A percentile compares a stretch with the other conserved stretches of the same genome.
Evolutionary conservation across 1,140 invertebrate genomes (phyloP).

Genomic region (Temnothorax curvispinosus): DNA sequence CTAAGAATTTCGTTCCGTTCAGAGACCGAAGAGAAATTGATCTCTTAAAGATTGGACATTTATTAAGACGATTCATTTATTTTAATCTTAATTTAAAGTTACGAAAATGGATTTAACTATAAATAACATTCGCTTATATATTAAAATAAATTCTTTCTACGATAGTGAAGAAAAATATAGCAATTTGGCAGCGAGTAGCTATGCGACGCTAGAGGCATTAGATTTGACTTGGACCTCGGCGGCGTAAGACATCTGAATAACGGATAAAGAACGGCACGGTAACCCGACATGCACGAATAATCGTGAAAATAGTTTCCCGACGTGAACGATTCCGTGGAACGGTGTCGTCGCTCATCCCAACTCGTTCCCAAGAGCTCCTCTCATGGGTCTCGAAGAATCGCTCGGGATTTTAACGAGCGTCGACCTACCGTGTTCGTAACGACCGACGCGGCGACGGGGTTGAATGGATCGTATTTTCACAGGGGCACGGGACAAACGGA

Average conservation of each 20-base stretch:
- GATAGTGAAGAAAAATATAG: neutral
- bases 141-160: neutral
- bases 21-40: neutral
- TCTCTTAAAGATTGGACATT: neutral
- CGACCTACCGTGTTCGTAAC: slow-evolving; percentile 42
- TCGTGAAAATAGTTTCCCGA: slow-evolving; percentile 18
- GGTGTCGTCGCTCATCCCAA: slow-evolving; percentile 18
- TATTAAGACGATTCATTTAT: neutral
- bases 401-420: slow-evolving; percentile 46
- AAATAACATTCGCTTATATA: neutral
- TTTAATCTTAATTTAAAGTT: neutral
- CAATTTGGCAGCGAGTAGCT: neutral
- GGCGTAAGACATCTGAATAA: neutral
- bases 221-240: neutral
- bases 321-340: slow-evolving; percentile 15
- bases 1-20: slow-evolving; percentile 2
- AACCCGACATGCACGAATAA: slow-evolving; percentile 41
- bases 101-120: neutral
- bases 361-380: neutral
- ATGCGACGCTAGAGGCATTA: neutral
- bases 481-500: neutral
- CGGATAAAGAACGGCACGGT: neutral
- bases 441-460: neutral
- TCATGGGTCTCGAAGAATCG: neutral
- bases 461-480: slow-evolving; percentile 26